Conservation (phyloP, 2,113 vertebrate species). For the Prunella himalayana region DNA sequence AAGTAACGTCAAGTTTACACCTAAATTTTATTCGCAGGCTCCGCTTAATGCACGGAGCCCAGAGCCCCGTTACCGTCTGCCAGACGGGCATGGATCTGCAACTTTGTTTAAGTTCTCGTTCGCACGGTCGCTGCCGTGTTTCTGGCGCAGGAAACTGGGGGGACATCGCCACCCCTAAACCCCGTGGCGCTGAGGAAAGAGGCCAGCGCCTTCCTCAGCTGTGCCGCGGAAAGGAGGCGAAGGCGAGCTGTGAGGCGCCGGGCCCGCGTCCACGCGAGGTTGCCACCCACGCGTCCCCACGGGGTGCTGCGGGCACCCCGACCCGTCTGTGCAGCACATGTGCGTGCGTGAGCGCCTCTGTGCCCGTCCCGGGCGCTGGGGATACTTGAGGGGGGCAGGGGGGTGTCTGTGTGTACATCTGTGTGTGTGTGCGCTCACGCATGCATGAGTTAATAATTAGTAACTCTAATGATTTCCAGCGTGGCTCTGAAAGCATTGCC, state of each 20-base stretch:
- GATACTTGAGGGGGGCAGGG: background rate
- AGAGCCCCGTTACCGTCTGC: background rate
- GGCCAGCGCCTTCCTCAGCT: background rate
- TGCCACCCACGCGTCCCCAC: background rate
- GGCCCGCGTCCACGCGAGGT: background rate
- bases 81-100: background rate
- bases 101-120: background rate
- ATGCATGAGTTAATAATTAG: slow-evolving; percentile 57
- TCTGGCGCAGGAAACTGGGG: background rate
- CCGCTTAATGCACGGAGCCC: background rate
- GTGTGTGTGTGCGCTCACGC: slow-evolving; percentile 44
- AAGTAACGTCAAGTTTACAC: slow-evolving; percentile 58
- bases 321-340: background rate
- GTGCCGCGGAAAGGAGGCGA: background rate
- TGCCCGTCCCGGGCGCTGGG: background rate
- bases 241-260: background rate
- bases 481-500: slow-evolving; percentile 29
- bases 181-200: background rate
- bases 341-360: background rate
- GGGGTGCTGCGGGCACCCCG: background rate
- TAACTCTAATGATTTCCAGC: slow-evolving; percentile 58
- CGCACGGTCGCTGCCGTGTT: background rate
- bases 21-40: slow-evolving; percentile 26
- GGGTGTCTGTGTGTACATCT: slow-evolving; percentile 7
- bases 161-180: background rate